Percentiles rank a stretch among this genome's conserved stretches.
Conservation (phyloP, 2,113 vertebrate species). For the Vulpes lagopus region DNA sequence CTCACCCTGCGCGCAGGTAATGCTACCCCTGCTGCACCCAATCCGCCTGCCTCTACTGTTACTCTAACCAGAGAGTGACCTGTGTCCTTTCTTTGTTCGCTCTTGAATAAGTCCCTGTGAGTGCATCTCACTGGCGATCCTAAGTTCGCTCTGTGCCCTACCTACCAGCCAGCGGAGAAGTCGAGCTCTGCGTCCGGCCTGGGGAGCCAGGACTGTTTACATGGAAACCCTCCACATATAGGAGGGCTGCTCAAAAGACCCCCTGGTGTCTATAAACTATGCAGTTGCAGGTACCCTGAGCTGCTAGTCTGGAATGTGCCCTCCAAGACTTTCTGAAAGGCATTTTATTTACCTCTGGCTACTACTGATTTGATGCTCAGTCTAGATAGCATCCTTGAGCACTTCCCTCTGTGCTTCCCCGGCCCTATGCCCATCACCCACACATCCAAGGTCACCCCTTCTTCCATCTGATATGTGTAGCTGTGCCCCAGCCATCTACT, state of each 20-base stretch:
- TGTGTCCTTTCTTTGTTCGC: background rate
- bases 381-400: background rate
- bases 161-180: background rate
- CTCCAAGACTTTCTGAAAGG: background rate
- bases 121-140: background rate
- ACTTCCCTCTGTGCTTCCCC: background rate
- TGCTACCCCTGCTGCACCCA: accelerated
- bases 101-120: background rate
- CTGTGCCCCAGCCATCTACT: background rate
- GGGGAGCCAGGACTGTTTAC: background rate
- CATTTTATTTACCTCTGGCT: background rate
- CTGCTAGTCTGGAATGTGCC: background rate
- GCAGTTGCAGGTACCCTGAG: background rate
- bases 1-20: no score
- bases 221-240: background rate
- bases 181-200: background rate
- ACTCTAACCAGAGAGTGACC: background rate
- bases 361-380: background rate
- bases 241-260: background rate
- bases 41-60: background rate
- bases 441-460: background rate
- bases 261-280: background rate
- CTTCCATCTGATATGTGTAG: background rate
- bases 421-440: background rate
- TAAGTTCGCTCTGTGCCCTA: background rate